phyloP scores from a whole-genome alignment of 2,797 vertebrate genomes.

The Tokudaia tokunoshimensis region DNA sequence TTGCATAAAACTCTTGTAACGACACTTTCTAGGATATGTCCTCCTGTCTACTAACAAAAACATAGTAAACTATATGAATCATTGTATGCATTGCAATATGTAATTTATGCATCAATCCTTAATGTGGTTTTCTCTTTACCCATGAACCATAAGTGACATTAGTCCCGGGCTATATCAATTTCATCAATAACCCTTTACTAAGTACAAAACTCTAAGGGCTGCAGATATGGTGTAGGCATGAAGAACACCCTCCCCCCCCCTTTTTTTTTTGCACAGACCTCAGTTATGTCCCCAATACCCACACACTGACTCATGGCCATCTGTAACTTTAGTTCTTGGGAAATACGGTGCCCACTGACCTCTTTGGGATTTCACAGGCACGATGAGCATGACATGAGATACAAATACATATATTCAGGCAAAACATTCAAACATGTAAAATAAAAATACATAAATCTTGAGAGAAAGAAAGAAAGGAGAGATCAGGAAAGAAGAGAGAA shows the following conservation, averaged over 20 bases:
- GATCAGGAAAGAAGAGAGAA: accelerated
- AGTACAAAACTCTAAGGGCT: not conserved
- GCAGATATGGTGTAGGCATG: too few species aligned
- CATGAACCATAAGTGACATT: not conserved
- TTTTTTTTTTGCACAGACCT: not conserved
- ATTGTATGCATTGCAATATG: not conserved
- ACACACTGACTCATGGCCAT: not conserved
- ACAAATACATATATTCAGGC: not conserved
- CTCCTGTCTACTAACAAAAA: not conserved
- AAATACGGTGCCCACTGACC: not conserved
- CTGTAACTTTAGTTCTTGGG: not conserved
- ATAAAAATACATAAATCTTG: not conserved
- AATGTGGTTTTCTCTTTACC: not conserved
- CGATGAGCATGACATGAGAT: too few species aligned
- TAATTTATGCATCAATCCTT: not conserved
- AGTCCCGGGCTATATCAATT: not conserved
- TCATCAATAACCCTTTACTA: not conserved
- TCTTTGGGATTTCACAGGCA: not conserved
- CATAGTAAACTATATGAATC: not conserved
- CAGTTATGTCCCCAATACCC: too few species aligned
- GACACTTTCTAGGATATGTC: not conserved
- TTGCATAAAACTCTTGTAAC: not conserved
- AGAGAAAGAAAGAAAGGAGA: too few species aligned
- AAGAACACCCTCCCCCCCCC: too few species aligned
- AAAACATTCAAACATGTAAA: not conserved